Base-by-base conservation (phyloP, 2,888 invertebrate genomes). In the Aleiodes alternator region DNA sequence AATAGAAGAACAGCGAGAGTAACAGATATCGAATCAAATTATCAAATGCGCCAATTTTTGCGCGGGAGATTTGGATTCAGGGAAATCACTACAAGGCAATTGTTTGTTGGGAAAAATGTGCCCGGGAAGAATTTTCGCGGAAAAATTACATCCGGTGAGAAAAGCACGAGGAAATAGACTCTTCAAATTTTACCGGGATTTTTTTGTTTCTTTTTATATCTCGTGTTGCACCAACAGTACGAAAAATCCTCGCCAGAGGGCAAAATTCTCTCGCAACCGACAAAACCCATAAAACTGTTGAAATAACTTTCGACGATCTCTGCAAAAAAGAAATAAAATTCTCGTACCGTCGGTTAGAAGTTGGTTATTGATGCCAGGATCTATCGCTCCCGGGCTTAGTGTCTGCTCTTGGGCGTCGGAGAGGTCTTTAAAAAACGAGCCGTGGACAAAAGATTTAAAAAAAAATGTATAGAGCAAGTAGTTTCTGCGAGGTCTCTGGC, bases 381-480 rank as follows among this genome's bases (percentile, higher is more conserved):
- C 83, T 83, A 82, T 84, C 84, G 84, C 85, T 86, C 83, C 85
- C 84, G 84, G 85, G 85, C 82, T 84, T 85, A 75, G 80, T 81
- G 78, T 69, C 68, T 56, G 72, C 29, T 31, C 34, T 48, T 69
- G 68, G 50, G 55, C 69, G 72, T 69, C 34, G 51, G 76, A 6
- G 74, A 78, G 80, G 78, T 81, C 80, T 64, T 48, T 84, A 84
- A 82, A 84, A 84, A 43, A 43, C 7, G 43, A 82, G 82, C 72
- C 69, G 53, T 59, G 43, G 50, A 72, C 56, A 72, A 43, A 59
- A 61, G 31, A 50, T 59, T 51, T 51, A 68, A 64, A 23, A 11
- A 69, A 56, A 50, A 29, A 59, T 57, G 50, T 61, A 71, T 61
- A 34, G 43, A 31, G 50, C 31, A 38, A 51, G 72, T 53, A 59